Base-by-base conservation (phyloP, 2,888 invertebrate species). In the Mayetiola destructor region DNA sequence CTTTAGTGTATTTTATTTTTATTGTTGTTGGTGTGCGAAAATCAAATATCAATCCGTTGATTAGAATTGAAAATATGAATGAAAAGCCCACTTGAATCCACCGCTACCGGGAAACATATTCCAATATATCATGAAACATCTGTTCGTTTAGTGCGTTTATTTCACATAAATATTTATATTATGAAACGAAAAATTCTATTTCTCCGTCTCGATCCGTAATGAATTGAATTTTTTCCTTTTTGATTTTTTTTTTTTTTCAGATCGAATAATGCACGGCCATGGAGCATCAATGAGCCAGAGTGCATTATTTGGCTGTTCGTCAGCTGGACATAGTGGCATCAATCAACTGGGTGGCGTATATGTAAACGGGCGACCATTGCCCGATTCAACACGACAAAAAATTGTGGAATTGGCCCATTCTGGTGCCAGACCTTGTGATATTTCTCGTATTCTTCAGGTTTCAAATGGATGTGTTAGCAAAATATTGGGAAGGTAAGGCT, bases 271-370 rank as follows among this genome's bases (percentile, higher is more conserved):
- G 77, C 77, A 77, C 66, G 76, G 77, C 62, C 72, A 73, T 63
- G 73, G 76, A 55, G 72, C 78, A 59, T 79, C 81, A 72, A 77
- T 82, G 68, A 80, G 81, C 64, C 78, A 78, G 68, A 81, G 85
- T 68, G 83, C 81, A 66, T 80, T 89, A 64, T 88, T 88, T 73
- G 88, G 88, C 64, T 88, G 88, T 75, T 88, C 88, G 61, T 81
- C 86, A 59, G 87, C 74, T 79, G 87, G 96, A 76, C 96, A 97
- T 82, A 95, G 94, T 79, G 97, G 96, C 73, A 91, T 97, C 75
- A 96, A 97, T 82, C 96, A 97, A 80, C 84, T 97, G 77, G 96
- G 96, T 72, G 96, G 97, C 72, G 94, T 96, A 73, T 99, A 94
- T 81, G 96, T 97, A 76, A 93, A 94, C 78, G 97, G 97, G 63